Percentiles rank a stretch among this genome's conserved stretches.
These are phyloP conservation scores for Cairina moschata DNA, from an alignment of 2,113 vertebrate genomes.

Conservation along the genomic window DNA sequence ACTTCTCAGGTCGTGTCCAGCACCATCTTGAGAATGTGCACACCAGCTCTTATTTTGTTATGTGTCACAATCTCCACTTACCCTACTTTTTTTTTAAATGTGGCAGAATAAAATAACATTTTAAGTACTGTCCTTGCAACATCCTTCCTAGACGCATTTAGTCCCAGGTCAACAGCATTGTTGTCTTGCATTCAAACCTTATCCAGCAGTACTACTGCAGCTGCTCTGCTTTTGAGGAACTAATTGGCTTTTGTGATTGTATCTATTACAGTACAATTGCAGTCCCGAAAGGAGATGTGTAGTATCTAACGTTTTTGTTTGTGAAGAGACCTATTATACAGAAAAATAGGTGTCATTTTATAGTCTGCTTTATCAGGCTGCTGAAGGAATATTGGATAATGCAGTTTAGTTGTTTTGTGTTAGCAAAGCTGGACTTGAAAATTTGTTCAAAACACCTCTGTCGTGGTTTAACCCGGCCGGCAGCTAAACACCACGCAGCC, in stretches of 20 bases:
- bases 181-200: background rate
- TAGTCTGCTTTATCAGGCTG: background rate
- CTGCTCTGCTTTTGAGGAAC: background rate
- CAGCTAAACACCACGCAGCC: too few species aligned
- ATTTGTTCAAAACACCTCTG: background rate
- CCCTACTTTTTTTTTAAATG: background rate
- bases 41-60: background rate
- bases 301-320: background rate
- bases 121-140: background rate
- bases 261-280: background rate
- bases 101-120: background rate
- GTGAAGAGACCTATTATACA: background rate
- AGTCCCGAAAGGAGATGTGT: background rate
- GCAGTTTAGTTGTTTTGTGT: background rate
- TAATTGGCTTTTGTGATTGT: background rate
- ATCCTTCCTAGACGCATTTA: background rate
- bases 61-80: fast-evolving
- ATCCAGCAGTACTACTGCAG: background rate
- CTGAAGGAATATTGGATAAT: background rate
- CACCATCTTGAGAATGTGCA: background rate
- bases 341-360: background rate
- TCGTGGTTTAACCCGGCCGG: too few species aligned
- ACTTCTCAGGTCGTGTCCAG: background rate
- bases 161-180: background rate
- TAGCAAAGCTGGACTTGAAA: background rate